Base-by-base conservation (phyloP, 2,888 invertebrate genomes). In the Rotaria sp. region DNA sequence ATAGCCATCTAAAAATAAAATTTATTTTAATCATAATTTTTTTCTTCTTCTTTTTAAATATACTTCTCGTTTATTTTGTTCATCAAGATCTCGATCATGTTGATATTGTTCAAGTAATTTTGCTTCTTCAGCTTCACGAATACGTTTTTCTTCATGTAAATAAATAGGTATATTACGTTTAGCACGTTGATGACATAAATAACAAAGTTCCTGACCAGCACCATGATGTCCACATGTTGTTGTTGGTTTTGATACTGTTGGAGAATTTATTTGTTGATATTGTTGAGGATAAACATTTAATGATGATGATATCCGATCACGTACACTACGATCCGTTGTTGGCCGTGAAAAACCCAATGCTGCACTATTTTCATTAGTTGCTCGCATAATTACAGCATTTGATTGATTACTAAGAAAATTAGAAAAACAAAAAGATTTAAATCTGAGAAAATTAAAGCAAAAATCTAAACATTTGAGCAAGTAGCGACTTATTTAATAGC, bases 151-250 rank as follows among this genome's bases (percentile, higher is more conserved):
- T 85, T 91, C 90, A 0, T 89, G 87, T 85, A 91, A 90, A 24
- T 89, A 90, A 30, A 91, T 90, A 0, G 91, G 91, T 41, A 91
- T 88, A 88, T 91, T 91, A n/a, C 90, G 88, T 13, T 90, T 88
- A 5, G 89, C 89, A n/a, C 91, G 88, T 88, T 91, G 91, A 88
- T 91, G 91, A 87, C 91, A 91, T 67, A 91, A 88, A 87, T 91
- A 91, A 88, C 91, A 91, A 85, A 91, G 88, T 88, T 91, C 91
- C 88, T 91, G 91, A 0, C 91, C 91, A n/a, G 91, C 90, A 85
- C 89, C 89, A 35, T 89, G 88, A 87, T 91, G 91, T 15, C 89
- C 90, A 88, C 90, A 90, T 7, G 74, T 52, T 10, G 59, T 35
- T 74, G 35, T 41, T 24, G 74, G 84, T 84, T 55, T 52, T n/a